Evolutionary conservation across 2,888 invertebrate species (phyloP), one percentile per base, ranked within the genome.

Genomic region (Andrena chrysosceles): DNA sequence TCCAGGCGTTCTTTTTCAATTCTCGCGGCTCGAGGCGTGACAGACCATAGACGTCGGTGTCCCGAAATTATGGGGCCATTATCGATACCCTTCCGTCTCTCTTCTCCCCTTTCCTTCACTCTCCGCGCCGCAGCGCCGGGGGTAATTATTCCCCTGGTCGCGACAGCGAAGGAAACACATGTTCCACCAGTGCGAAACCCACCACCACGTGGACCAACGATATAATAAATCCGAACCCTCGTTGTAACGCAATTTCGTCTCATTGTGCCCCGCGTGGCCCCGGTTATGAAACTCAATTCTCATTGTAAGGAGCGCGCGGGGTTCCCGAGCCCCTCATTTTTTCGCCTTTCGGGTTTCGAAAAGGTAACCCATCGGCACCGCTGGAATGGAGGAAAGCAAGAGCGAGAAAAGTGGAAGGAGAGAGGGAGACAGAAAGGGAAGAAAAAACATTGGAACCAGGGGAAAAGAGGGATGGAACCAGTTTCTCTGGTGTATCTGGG

Each of bases 201-300:
- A 72, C 73, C 62, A 76, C 78, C 77, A 81, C 86, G 85, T 54
- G 82, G 84, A 80, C 81, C 85, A 60, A 56, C 83, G 84, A 87
- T 82, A 88, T 85, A 89, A 90, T 91, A 91, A 92, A 91, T 91
- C 87, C 86, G 73, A 85, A 92, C 92, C 92, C 92, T 91, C 89
- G 91, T 90, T 91, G 91, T 91, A 90, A 92, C 91, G 91, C 92
- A 92, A 92, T 92, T 92, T 92, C 80, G 85, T 81, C 83, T 86
- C 89, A 92, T 92, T 92, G 92, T 92, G 91, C 83, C 85, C 56
- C 87, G 74, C 87, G 84, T 84, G 85, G 83, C 85, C 83, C 56
- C 83, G 89, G 90, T 91, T 91, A 91, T 91, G 91, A 91, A 91
- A 91, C 90, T 91, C 89, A 91, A 91, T 91, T 91, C 91, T 91